These are phyloP conservation scores for Neoniphon sammara DNA, from an alignment of 2,797 vertebrate species.

Conservation along the genomic window DNA sequence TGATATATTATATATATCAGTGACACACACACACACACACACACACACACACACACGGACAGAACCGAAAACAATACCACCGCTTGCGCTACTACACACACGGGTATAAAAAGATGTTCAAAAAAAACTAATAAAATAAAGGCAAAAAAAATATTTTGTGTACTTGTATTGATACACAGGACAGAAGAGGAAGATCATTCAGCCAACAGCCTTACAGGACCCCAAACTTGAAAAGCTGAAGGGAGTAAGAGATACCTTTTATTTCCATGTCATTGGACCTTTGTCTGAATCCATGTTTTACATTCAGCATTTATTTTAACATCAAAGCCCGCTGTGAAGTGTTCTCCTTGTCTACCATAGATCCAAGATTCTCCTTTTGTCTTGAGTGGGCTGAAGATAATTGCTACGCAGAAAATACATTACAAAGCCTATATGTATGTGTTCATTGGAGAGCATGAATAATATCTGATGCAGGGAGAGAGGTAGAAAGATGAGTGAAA, in stretches of 20 bases:
- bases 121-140: slow-evolving; percentile 10
- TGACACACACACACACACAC: too few relatives aligned
- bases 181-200: slow-evolving; percentile 85
- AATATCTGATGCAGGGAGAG: slow-evolving; percentile 53
- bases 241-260: slow-evolving; percentile 75
- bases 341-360: background rate
- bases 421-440: slow-evolving; percentile 33
- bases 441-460: slow-evolving; percentile 51
- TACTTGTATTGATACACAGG: slow-evolving; percentile 71
- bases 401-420: slow-evolving; percentile 55
- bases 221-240: slow-evolving; percentile 86
- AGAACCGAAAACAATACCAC: too few relatives aligned
- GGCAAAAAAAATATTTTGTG: slow-evolving; percentile 5
- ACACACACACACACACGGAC: too few relatives aligned
- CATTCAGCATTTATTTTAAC: slow-evolving; percentile 30
- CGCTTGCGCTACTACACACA: too few relatives aligned
- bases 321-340: slow-evolving; percentile 13
- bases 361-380: background rate
- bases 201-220: slow-evolving; percentile 80
- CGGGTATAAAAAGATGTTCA: background rate
- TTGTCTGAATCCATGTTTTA: slow-evolving; percentile 15
- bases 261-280: background rate
- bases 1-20: too few relatives aligned
- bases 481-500: slow-evolving; percentile 65
- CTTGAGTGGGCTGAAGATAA: slow-evolving; percentile 29